A percentile compares a stretch with the other conserved stretches of the same genome.
Evolutionary conservation across 2,888 invertebrate genomes (phyloP).

Genomic region (Nomada hirtipes): DNA sequence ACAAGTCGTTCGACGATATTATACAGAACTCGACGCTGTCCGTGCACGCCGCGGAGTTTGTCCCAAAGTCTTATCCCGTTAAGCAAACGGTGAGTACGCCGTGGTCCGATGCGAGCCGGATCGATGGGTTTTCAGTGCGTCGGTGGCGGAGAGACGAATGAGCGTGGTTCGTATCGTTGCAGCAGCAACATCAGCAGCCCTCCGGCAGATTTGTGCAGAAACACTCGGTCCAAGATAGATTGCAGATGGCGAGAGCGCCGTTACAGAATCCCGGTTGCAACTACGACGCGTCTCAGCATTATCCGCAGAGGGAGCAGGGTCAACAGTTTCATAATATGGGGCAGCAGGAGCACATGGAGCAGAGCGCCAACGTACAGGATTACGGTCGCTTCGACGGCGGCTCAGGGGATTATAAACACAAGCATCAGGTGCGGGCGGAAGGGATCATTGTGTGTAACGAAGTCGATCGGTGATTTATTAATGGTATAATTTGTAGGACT

Average conservation of each 20-base stretch:
- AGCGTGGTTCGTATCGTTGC: too few relatives aligned
- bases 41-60: constrained; percentile 77
- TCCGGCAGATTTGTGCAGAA: constrained; percentile 35
- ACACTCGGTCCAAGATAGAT: constrained; percentile 77
- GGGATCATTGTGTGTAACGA: not conserved
- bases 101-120: not conserved
- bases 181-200: constrained; percentile 31
- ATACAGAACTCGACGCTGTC: constrained; percentile 50
- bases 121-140: too few relatives aligned
- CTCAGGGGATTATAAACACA: constrained; percentile 72
- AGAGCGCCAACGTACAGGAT: constrained; percentile 58
- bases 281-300: constrained; percentile 52
- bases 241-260: constrained; percentile 71
- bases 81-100: constrained; percentile 14
- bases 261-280: constrained; percentile 55
- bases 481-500: constrained; percentile 31
- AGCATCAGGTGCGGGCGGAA: constrained; percentile 68
- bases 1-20: constrained; percentile 44
- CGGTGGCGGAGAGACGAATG: too few relatives aligned
- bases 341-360: constrained; percentile 59
- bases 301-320: constrained; percentile 64
- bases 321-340: constrained; percentile 31
- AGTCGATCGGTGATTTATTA: not conserved
- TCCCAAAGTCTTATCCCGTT: constrained; percentile 72
- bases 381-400: constrained; percentile 64